A percentile compares a stretch with the other conserved stretches of the same genome.
Evolutionary conservation across 2,797 vertebrate genomes (phyloP).

Genomic region (Siniperca undulata): DNA sequence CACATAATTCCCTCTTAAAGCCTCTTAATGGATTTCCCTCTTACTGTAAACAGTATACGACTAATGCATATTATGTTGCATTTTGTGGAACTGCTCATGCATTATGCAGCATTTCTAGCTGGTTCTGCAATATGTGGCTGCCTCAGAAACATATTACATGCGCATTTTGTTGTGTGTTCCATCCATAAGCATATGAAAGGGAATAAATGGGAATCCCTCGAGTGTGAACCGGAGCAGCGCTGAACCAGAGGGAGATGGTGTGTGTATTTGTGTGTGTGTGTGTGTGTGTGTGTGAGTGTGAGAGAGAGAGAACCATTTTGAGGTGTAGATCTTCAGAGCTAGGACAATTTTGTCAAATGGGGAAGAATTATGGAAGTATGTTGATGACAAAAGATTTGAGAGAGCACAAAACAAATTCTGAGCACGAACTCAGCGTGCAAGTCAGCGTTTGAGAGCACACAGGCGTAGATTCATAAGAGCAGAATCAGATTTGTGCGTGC

Average conservation of each 20-base stretch:
- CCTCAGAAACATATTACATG: slow-evolving; percentile 23
- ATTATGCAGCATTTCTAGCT: slow-evolving; percentile 32
- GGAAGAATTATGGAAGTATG: background rate
- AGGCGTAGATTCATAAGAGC: background rate
- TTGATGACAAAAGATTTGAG: background rate
- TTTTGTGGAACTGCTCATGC: slow-evolving; percentile 36
- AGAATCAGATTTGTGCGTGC: background rate
- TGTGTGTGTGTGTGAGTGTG: slow-evolving; percentile 12
- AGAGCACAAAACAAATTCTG: background rate
- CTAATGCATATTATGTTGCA: slow-evolving; percentile 25
- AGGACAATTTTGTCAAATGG: background rate
- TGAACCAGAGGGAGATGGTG: background rate
- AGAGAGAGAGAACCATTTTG: background rate
- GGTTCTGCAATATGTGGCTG: slow-evolving; percentile 9
- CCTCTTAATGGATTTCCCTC: slow-evolving; percentile 16
- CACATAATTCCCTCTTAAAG: background rate
- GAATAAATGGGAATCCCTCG: slow-evolving; percentile 21
- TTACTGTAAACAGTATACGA: slow-evolving; percentile 26
- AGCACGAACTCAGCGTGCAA: background rate
- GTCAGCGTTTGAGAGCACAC: background rate
- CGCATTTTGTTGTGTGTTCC: slow-evolving; percentile 17
- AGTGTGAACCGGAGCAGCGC: background rate
- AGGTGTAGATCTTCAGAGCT: background rate
- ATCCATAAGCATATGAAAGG: slow-evolving; percentile 12
- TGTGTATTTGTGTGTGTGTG: slow-evolving; percentile 10